Conservation (phyloP, 2,113 vertebrate genomes). For the Rhegmatorhina hoffmannsi region DNA sequence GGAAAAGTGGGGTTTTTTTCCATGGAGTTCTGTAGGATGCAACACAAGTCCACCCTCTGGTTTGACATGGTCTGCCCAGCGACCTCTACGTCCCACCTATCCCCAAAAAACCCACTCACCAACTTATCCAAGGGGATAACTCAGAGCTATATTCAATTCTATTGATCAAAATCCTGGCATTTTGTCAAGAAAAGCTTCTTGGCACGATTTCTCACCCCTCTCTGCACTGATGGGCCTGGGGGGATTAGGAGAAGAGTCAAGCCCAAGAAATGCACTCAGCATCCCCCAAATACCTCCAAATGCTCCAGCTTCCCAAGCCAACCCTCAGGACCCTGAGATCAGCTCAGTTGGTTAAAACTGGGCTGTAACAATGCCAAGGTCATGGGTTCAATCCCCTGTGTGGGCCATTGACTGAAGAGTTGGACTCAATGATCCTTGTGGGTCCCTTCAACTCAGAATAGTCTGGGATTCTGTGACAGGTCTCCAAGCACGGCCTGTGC, state of each 20-base stretch:
- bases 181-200: neutral
- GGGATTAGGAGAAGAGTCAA: neutral
- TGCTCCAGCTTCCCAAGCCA: neutral
- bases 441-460: too few relatives aligned
- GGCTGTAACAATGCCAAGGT: too few relatives aligned
- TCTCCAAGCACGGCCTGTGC: rapidly evolving
- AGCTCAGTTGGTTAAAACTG: too few relatives aligned
- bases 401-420: too few relatives aligned
- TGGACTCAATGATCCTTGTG: too few relatives aligned
- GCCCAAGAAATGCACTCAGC: neutral
- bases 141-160: neutral
- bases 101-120: neutral
- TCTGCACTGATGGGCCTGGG: neutral
- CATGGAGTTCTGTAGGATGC: neutral
- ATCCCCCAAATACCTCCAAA: neutral
- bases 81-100: neutral
- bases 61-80: neutral
- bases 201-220: neutral
- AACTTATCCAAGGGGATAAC: neutral
- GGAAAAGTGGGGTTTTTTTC: neutral
- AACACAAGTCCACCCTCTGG: neutral
- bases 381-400: too few relatives aligned
- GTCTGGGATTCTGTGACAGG: neutral
- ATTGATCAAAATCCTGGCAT: neutral
- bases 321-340: neutral